Conservation (phyloP, 2,888 invertebrate species). For the Ecdyonurus torrentis region DNA sequence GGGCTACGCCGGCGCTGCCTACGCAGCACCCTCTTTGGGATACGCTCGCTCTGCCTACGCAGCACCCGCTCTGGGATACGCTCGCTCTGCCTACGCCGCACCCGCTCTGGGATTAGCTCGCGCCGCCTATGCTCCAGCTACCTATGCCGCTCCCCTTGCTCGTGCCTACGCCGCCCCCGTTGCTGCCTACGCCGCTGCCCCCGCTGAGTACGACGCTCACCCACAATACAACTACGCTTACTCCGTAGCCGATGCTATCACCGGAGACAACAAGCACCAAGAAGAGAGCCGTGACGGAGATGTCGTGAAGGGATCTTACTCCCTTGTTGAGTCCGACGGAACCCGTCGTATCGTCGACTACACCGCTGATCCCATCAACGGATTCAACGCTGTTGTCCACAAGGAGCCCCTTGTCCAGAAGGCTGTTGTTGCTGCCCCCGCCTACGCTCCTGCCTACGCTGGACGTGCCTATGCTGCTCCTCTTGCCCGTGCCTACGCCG, state of each 20-base stretch:
- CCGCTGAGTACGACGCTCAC: slow-evolving; percentile 10
- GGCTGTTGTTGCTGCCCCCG: slow-evolving; percentile 7
- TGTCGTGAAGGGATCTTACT: slow-evolving; percentile 8
- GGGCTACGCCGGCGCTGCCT: too few relatives aligned
- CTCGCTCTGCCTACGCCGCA: slow-evolving; percentile 2
- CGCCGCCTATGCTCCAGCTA: neutral
- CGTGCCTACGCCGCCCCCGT: slow-evolving; percentile 5
- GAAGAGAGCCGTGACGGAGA: slow-evolving; percentile 8
- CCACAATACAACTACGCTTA: slow-evolving; percentile 10
- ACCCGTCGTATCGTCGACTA: slow-evolving; percentile 11
- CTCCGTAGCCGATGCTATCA: slow-evolving; percentile 4
- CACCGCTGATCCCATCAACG: slow-evolving; percentile 10
- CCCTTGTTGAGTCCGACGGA: slow-evolving; percentile 9
- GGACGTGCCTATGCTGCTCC: slow-evolving; percentile 1
- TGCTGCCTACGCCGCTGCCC: slow-evolving; percentile 7
- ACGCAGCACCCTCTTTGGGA: neutral
- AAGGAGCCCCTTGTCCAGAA: slow-evolving; percentile 1
- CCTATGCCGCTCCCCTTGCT: neutral
- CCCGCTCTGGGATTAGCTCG: neutral
- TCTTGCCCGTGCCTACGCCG: slow-evolving; percentile 6
- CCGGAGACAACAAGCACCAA: slow-evolving; percentile 8
- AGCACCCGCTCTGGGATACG: slow-evolving; percentile 10
- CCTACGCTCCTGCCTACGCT: too few relatives aligned
- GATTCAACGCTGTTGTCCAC: slow-evolving; percentile 10
- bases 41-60: slow-evolving; percentile 4